These are phyloP conservation scores for Eupithecia dodoneata DNA, from an alignment of 2,888 invertebrate genomes.

Conservation along the genomic window DNA sequence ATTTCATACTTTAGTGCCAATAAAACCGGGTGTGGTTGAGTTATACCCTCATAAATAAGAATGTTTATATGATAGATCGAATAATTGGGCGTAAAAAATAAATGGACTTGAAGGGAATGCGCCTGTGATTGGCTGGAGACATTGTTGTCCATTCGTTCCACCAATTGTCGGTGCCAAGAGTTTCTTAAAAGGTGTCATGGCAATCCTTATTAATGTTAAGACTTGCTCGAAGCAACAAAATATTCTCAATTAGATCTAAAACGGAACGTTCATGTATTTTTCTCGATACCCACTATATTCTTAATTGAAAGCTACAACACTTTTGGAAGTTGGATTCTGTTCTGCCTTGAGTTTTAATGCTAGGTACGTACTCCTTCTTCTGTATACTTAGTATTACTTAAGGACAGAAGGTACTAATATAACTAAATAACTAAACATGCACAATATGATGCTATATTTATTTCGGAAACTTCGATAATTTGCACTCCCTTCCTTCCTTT, in stretches of 20 bases:
- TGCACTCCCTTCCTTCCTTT: not conserved
- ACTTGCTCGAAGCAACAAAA: not conserved
- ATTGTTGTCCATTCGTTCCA: slow-evolving; percentile 53
- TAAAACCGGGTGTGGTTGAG: slow-evolving; percentile 70
- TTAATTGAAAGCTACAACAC: not conserved
- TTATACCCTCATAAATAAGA: slow-evolving; percentile 63
- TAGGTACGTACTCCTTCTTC: not conserved
- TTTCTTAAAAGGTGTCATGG: not conserved
- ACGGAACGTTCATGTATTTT: not conserved
- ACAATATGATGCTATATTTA: not conserved
- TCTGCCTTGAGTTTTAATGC: not conserved
- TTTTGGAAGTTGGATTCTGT: not conserved
- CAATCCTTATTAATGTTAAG: not conserved
- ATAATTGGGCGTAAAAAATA: slow-evolving; percentile 75
- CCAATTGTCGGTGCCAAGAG: slow-evolving; percentile 19
- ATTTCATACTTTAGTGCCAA: slow-evolving; percentile 79
- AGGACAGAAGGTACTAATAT: not conserved
- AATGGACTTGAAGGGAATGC: slow-evolving; percentile 59
- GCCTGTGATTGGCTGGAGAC: slow-evolving; percentile 61
- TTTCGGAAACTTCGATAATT: not conserved
- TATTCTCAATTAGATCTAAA: not conserved
- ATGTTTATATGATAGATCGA: slow-evolving; percentile 75
- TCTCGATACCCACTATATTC: not conserved
- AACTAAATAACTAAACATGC: not conserved
- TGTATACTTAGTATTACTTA: not conserved